These are phyloP conservation scores for Scrobipalpa costella DNA, from an alignment of 2,888 invertebrate species.

Conservation along the genomic window DNA sequence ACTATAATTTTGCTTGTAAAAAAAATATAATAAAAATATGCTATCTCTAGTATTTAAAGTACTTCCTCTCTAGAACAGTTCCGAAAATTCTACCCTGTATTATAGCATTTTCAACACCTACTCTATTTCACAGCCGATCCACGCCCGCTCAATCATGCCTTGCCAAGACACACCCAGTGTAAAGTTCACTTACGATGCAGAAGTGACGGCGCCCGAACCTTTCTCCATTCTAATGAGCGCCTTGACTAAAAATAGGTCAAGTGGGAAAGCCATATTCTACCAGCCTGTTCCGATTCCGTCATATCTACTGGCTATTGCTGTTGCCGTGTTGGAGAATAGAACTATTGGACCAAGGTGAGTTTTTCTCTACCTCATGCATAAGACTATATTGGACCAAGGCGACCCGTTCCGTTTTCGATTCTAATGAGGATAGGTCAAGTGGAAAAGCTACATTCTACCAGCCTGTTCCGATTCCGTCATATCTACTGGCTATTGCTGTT, in stretches of 20 bases:
- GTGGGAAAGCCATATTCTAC: conserved; percentile 81
- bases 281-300: conserved; percentile 93
- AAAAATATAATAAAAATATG: too few relatives aligned
- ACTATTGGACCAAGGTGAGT: conserved; percentile 85
- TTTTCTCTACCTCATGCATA: background rate
- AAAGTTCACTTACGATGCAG: conserved; percentile 91
- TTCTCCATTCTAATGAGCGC: conserved; percentile 96
- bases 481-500: conserved; percentile 93
- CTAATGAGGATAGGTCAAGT: conserved; percentile 87
- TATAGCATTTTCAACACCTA: too few relatives aligned
- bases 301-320: conserved; percentile 94
- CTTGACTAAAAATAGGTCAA: conserved; percentile 75
- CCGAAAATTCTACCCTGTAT: too few relatives aligned
- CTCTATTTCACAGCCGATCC: conserved; percentile 87
- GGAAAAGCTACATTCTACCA: conserved; percentile 84
- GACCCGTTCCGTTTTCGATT: conserved; percentile 87
- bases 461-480: conserved; percentile 92
- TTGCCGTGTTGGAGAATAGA: conserved; percentile 89
- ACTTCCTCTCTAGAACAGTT: too few relatives aligned
- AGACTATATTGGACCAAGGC: too few relatives aligned
- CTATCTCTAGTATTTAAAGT: too few relatives aligned
- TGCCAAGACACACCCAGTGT: conserved; percentile 96
- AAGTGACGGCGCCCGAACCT: conserved; percentile 85
- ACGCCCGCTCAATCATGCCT: conserved; percentile 93
- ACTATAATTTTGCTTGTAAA: too few relatives aligned